These are phyloP conservation scores for Anoplolepis gracilipes DNA, from an alignment of 1,140 invertebrate species.

Conservation along the genomic window DNA sequence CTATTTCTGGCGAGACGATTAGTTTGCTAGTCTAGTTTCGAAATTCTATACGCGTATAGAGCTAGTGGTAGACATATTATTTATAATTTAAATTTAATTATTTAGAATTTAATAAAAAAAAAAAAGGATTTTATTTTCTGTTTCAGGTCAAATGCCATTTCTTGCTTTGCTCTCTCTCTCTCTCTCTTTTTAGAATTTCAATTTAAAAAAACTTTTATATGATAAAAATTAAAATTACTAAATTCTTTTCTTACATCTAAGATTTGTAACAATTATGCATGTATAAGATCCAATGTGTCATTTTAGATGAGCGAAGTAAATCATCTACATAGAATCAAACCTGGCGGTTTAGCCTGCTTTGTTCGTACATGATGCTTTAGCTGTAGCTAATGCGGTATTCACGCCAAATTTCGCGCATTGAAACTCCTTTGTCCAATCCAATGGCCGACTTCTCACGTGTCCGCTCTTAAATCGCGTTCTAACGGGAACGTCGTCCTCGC, in stretches of 20 bases:
- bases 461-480: slow-evolving; percentile 40
- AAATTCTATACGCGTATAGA: slow-evolving; percentile 9
- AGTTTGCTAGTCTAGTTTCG: slow-evolving; percentile 61
- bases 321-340: not conserved
- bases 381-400: slow-evolving; percentile 53
- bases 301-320: not conserved
- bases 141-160: too few relatives aligned
- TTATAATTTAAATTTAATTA: too few relatives aligned
- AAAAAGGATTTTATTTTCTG: too few relatives aligned
- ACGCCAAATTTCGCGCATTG: slow-evolving; percentile 50
- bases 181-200: too few relatives aligned
- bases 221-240: not conserved
- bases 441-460: slow-evolving; percentile 40
- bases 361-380: slow-evolving; percentile 14
- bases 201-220: not conserved
- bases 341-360: not conserved
- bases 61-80: too few relatives aligned
- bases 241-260: not conserved
- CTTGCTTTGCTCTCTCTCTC: too few relatives aligned
- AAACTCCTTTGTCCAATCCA: slow-evolving; percentile 34
- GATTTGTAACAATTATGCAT: not conserved
- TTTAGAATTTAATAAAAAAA: too few relatives aligned
- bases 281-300: not conserved
- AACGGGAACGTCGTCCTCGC: slow-evolving; percentile 31
- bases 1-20: slow-evolving; percentile 64